Base-by-base conservation (phyloP, 2,113 vertebrate genomes). In the Anoplopoma fimbria region DNA sequence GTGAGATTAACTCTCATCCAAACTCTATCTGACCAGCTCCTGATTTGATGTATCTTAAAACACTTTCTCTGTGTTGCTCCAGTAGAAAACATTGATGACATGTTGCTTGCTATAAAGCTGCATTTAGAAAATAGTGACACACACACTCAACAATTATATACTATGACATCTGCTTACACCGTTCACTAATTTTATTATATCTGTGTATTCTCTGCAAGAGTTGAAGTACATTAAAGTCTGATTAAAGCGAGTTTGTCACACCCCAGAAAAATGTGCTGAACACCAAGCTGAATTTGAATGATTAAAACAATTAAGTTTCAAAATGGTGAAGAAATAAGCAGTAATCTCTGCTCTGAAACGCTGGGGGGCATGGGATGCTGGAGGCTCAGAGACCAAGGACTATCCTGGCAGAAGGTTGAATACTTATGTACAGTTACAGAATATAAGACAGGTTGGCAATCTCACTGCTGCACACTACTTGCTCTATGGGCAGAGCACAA, bases 41-140 rank as follows among this genome's bases (percentile, higher is more conserved):
- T 81, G 62, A 69, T 47, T 64, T 31, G 25, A 33, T 65, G 60
- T 0, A 42, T 76, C n/a, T 72, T 67, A n/a, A 77, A 83, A 79
- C 45, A 53, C 29, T 25, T 68, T 1, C 47, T 25, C 31, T 36
- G 25, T 55, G n/a, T 38, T 65, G 40, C 19, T 74, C 73, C 64
- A 68, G 64, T 63, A 68, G 10, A 67, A 84, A 74, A 75, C 36
- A 81, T 45, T 0, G 12, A 69, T 76, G 55, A 81, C 34, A 61
- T 38, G 47, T 40, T 62, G 51, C 53, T 55, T 4, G 45, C n/a
- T 63, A 77, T 79, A 40, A 87, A 83, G 72, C 42, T 3, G 2
- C 57, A 71, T 74, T 83, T 51, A 68, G 72, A 77, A 70, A 75
- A 55, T 67, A 70, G 70, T 25, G 51, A 75, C 33, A 69, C 82